phyloP scores from a whole-genome alignment of 2,113 vertebrate genomes.

The Stigmatopora nigra region DNA sequence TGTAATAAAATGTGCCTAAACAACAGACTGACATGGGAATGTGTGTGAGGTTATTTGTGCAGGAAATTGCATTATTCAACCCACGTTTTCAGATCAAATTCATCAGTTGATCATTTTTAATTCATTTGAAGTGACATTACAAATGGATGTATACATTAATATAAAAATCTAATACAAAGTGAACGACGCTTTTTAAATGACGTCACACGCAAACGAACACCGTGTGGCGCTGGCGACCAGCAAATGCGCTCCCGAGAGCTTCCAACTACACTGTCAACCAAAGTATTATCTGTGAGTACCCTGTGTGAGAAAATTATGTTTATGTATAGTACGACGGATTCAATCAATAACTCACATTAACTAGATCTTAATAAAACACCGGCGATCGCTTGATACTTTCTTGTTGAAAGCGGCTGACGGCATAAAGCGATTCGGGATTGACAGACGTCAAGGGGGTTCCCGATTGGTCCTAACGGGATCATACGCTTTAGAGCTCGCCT shows the following conservation, averaged over 20 bases:
- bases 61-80: slow-evolving; percentile 3
- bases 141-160: too few species aligned
- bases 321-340: background rate
- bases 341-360: background rate
- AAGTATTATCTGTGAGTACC: background rate
- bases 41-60: background rate
- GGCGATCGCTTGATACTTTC: background rate
- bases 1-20: slow-evolving; percentile 14
- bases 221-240: background rate
- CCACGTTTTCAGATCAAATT: slow-evolving; percentile 31
- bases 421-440: slow-evolving; percentile 15
- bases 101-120: slow-evolving; percentile 16
- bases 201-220: background rate
- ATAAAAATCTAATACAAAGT: background rate
- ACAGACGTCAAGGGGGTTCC: background rate
- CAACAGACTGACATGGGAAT: slow-evolving; percentile 9
- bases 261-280: background rate
- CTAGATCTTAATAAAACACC: too few species aligned
- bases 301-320: background rate
- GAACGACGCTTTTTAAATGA: background rate
- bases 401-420: background rate
- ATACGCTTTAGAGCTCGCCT: slow-evolving; percentile 39
- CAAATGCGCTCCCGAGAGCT: background rate
- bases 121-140: too few species aligned
- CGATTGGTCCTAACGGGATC: slow-evolving; percentile 46